These are phyloP conservation scores for Tetramorium parvispinum DNA, from an alignment of 1,140 invertebrate genomes.

Conservation along the genomic window DNA sequence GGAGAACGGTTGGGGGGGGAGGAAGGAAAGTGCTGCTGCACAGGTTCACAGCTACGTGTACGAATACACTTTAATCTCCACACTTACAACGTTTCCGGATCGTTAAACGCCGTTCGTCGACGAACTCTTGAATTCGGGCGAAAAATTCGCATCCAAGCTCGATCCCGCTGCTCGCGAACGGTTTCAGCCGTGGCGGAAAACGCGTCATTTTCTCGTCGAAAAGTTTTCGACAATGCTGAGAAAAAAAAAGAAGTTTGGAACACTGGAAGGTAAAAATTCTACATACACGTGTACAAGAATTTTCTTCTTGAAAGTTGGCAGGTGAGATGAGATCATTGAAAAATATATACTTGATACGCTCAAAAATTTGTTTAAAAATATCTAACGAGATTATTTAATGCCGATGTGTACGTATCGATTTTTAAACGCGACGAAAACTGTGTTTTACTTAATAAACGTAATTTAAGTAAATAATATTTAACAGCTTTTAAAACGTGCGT, in stretches of 20 bases:
- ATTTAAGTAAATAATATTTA: slow-evolving; percentile 18
- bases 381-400: not conserved
- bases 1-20: slow-evolving; percentile 9
- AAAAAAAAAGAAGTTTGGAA: not conserved
- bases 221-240: not conserved
- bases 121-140: slow-evolving; percentile 65
- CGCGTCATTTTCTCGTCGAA: slow-evolving; percentile 48
- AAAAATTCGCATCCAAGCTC: slow-evolving; percentile 72
- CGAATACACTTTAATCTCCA: slow-evolving; percentile 63
- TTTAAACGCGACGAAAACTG: not conserved
- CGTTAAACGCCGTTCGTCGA: slow-evolving; percentile 77
- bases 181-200: slow-evolving; percentile 46
- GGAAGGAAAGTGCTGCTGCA: slow-evolving; percentile 39
- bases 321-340: slow-evolving; percentile 6
- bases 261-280: slow-evolving; percentile 33
- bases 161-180: slow-evolving; percentile 47
- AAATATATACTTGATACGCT: not conserved
- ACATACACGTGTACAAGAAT: slow-evolving; percentile 1
- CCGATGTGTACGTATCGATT: not conserved
- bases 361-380: not conserved
- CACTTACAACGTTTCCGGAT: slow-evolving; percentile 71
- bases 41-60: slow-evolving; percentile 60
- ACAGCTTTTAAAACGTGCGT: not conserved
- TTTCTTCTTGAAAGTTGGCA: not conserved
- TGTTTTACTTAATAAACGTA: not conserved